Evolutionary conservation across 2,113 vertebrate species (phyloP).

Genomic region (Halcyon senegalensis): DNA sequence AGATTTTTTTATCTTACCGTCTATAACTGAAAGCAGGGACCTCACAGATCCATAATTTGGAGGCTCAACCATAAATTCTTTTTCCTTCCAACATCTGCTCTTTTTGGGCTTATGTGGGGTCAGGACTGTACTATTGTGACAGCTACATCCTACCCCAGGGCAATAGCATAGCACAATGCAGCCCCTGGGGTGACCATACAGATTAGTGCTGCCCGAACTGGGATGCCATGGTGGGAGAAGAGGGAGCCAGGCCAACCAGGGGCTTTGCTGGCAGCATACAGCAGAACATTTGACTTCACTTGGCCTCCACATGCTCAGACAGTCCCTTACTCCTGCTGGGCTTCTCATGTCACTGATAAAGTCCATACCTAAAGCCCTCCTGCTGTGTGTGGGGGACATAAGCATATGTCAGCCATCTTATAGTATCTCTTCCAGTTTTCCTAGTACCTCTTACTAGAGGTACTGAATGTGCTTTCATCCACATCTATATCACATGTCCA

Average conservation of each 20-base stretch:
- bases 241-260: background rate
- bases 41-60: background rate
- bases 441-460: background rate
- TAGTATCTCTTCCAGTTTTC: background rate
- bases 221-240: background rate
- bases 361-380: background rate
- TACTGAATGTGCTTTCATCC: background rate
- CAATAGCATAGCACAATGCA: background rate
- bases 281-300: background rate
- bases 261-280: background rate
- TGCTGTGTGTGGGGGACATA: background rate
- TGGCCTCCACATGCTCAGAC: background rate
- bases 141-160: background rate
- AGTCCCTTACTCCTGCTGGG: background rate
- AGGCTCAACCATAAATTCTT: background rate
- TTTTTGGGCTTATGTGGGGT: background rate
- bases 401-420: background rate
- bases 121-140: background rate
- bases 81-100: background rate
- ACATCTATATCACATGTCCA: background rate
- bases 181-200: background rate
- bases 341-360: rapidly evolving
- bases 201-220: background rate
- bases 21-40: background rate
- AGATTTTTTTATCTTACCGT: background rate